phyloP scores from a whole-genome alignment of 2,113 vertebrate species.

The Calidris pugnax region DNA sequence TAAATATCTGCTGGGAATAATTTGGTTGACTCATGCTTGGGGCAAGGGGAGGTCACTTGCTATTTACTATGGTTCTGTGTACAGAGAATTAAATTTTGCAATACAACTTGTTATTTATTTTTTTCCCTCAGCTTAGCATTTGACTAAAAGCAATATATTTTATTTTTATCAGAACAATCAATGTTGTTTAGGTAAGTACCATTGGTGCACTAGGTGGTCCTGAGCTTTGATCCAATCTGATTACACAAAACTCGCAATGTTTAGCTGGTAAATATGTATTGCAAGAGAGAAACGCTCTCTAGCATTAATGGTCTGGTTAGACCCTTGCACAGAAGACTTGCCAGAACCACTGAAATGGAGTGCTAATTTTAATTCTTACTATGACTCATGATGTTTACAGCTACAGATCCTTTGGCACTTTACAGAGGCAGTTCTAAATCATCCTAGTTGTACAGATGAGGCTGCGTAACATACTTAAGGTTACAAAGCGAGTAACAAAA shows the following conservation, averaged over 20 bases:
- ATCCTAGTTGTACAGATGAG: neutral
- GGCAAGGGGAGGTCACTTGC: neutral
- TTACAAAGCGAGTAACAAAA: neutral
- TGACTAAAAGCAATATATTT: neutral
- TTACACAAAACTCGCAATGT: neutral
- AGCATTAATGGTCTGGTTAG: neutral
- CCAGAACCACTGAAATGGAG: neutral
- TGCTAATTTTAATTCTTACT: neutral
- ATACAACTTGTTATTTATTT: conserved; percentile 5
- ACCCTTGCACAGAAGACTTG: neutral
- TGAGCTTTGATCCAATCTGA: neutral
- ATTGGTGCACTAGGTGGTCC: neutral
- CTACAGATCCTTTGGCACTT: neutral
- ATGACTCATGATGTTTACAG: neutral
- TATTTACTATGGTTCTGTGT: neutral
- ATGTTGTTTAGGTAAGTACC: conserved; percentile 38
- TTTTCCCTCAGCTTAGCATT: conserved; percentile 17
- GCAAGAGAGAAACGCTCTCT: neutral
- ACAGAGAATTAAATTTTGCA: neutral
- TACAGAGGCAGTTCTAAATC: neutral
- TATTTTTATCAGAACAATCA: neutral
- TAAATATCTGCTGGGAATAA: neutral
- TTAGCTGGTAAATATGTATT: neutral
- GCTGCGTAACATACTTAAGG: neutral
- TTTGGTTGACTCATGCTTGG: neutral